Conservation (phyloP, 1,140 invertebrate genomes). For the Drosophila pruinosa region DNA sequence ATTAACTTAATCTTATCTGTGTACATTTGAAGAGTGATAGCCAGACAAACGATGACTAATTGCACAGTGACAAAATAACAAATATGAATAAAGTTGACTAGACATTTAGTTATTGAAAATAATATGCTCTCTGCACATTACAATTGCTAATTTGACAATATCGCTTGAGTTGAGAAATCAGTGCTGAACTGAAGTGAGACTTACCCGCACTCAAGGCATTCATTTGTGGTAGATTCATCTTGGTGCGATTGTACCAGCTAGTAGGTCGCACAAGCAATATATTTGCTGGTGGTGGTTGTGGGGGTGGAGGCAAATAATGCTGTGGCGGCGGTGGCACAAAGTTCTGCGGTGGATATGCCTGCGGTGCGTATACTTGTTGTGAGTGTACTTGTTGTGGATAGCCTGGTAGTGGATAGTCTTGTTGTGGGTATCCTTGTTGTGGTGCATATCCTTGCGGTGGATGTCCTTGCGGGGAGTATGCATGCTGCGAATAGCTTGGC, state of each 20-base stretch:
- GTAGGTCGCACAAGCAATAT: conserved; percentile 3
- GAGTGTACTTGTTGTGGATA: conserved; percentile 10
- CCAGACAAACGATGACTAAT: neutral
- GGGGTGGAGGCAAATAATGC: conserved; percentile 12
- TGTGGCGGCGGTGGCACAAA: conserved; percentile 22
- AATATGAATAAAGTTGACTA: neutral
- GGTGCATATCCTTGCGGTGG: neutral
- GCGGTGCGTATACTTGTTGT: neutral
- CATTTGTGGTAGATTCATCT: conserved; percentile 42
- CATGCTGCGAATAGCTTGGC: neutral
- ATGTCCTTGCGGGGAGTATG: conserved; percentile 11
- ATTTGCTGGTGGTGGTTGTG: neutral
- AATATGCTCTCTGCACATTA: too few species aligned
- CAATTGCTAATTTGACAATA: too few species aligned
- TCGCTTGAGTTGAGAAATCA: too few species aligned
- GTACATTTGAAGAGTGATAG: neutral
- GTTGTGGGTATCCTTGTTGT: neutral
- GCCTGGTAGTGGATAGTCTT: conserved; percentile 9
- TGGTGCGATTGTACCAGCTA: conserved; percentile 23
- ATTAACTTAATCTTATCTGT: neutral
- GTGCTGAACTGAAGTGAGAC: too few species aligned
- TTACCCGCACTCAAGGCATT: conserved; percentile 47
- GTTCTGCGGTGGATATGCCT: neutral
- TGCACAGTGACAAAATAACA: neutral
- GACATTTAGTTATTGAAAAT: too few species aligned